Evolutionary conservation across 2,113 vertebrate genomes (phyloP).

Genomic region (Cinclus cinclus): DNA sequence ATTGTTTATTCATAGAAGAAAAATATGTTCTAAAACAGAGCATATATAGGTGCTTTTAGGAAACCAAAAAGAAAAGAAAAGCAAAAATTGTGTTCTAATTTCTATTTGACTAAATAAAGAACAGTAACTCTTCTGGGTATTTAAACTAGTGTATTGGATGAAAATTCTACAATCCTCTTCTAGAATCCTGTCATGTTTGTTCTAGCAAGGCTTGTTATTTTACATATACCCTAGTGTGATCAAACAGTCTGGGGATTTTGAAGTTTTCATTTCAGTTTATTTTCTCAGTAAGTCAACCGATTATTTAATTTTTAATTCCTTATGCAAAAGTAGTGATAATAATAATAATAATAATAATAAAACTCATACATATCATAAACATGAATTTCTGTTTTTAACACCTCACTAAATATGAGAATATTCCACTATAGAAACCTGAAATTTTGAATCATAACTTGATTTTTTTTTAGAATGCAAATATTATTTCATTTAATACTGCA

Average conservation of each 20-base stretch:
- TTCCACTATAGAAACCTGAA: neutral
- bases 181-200: neutral
- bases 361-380: neutral
- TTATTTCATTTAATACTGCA: neutral
- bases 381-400: neutral
- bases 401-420: neutral
- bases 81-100: neutral
- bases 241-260: neutral
- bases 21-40: neutral
- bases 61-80: neutral
- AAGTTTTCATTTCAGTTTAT: constrained; percentile 1
- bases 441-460: neutral
- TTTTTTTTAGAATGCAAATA: neutral
- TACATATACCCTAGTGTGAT: neutral
- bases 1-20: neutral
- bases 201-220: neutral
- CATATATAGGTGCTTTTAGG: neutral
- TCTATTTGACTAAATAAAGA: neutral
- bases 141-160: neutral
- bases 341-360: too few species aligned
- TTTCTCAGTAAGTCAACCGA: neutral
- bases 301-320: neutral
- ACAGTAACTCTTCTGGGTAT: neutral
- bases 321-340: neutral
- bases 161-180: neutral